Evolutionary conservation across 1,140 invertebrate genomes (phyloP), one percentile per base, ranked within the genome.

Genomic region (Nebria ingens): DNA sequence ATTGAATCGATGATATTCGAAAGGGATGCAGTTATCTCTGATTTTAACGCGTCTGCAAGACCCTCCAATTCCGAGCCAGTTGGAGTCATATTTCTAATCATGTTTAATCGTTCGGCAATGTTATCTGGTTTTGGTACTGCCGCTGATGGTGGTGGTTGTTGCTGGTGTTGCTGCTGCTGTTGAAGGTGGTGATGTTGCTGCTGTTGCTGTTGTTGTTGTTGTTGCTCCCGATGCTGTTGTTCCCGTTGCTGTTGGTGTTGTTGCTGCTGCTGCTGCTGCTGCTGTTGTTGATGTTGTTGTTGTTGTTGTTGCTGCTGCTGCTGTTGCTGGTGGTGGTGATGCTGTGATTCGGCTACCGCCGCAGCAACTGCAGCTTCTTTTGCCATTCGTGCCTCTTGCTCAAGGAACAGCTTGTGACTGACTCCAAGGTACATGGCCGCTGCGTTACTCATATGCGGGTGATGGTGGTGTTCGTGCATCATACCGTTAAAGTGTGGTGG

Each of bases 1-100:
- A 93, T 89, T 9, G 84, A 87, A 71, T 96, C 93, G 57, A 96
- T 90, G n/a, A 94, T 74, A 56, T 84, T 86, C 2, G 85, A 81
- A 42, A 93, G 68, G 2, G 87, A 91, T 53, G 89, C 82, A 13
- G 86, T 86, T 56, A 96, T 88, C 76, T 96, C 92, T 29, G 82
- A 84, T 73, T 96, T 96, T 1, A 96, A 77, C 45, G 87, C 83
- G 62, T 95, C 91, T 3, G 90, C 89, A 42, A 95, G 74, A 51
- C 87, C 85, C 71, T 95, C 89, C 1, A 94, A 74, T 66, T 93
- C 91, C 13, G 83, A 77, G 20, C 81, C 83, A 0, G 81, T 82
- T 6, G 67, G 68, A 19, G 77, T 76, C 60, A 76, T 80, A 62
- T 73, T 79, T 56, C 82, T 75, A 66, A 84, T 72, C 66, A 84